Conservation (phyloP, 2,888 invertebrate genomes). For the Chaitophorus viminalis region DNA sequence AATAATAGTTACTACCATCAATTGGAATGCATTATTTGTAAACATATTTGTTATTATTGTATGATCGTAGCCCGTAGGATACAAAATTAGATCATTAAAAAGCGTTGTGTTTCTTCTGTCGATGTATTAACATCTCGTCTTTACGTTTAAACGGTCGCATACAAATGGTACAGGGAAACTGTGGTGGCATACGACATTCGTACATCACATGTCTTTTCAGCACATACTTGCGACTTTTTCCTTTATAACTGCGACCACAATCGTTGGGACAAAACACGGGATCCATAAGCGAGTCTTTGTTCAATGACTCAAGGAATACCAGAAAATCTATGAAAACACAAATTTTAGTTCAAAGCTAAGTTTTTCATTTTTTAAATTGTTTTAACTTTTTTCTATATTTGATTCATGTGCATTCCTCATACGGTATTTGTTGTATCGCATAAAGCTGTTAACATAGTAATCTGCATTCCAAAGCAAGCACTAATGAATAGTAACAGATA, state of each 20-base stretch:
- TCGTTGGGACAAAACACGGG: conserved; percentile 50
- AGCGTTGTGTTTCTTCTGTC: conserved; percentile 67
- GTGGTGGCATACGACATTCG: conserved; percentile 35
- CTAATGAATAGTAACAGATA: background rate
- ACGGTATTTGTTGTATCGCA: background rate
- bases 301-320: conserved; percentile 25
- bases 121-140: conserved; percentile 72
- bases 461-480: conserved; percentile 48
- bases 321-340: conserved; percentile 46
- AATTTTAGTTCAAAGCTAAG: background rate
- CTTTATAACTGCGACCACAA: conserved; percentile 50
- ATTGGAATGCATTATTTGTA: no score
- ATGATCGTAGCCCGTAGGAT: no score
- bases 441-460: conserved; percentile 25
- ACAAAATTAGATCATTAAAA: background rate
- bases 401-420: background rate
- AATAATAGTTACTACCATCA: no score
- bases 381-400: no score
- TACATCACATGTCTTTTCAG: conserved; percentile 53
- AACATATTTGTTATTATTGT: no score
- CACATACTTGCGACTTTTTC: conserved; percentile 64
- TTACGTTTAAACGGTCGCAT: conserved; percentile 73
- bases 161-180: conserved; percentile 69
- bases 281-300: conserved; percentile 51
- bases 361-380: background rate